A percentile compares a stretch with the other conserved stretches of the same genome.
These are phyloP conservation scores for Muraenolepis orangiensis DNA, from an alignment of 2,797 vertebrate species.

Conservation along the genomic window DNA sequence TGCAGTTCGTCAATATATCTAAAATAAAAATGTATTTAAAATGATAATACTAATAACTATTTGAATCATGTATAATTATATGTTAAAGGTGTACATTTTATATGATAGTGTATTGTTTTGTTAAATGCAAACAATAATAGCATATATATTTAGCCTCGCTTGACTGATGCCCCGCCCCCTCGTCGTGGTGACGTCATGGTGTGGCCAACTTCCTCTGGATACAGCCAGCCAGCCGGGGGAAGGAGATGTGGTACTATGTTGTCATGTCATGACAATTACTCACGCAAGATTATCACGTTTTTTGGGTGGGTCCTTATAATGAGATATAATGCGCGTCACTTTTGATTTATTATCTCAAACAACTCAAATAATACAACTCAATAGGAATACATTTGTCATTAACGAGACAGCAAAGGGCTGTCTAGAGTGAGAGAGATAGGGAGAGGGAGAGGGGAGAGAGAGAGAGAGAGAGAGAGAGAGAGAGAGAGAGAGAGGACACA, in stretches of 20 bases:
- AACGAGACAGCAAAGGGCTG: not conserved
- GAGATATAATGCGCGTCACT: not conserved
- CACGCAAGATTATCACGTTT: not conserved
- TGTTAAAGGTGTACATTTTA: not conserved
- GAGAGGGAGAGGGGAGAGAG: not conserved
- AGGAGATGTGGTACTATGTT: not conserved
- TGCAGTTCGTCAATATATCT: not conserved
- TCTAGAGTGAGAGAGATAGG: not conserved
- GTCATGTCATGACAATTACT: not conserved
- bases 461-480: not conserved
- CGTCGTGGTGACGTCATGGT: not conserved
- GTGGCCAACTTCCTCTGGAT: not conserved
- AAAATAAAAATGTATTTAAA: no score
- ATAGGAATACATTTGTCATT: not conserved
- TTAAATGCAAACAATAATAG: not conserved
- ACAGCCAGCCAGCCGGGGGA: not conserved
- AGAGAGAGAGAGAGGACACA: not conserved
- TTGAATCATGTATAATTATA: not conserved
- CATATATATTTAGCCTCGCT: not conserved
- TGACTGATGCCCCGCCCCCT: not conserved
- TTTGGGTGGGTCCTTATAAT: not conserved
- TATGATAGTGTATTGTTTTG: no score
- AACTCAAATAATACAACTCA: not conserved
- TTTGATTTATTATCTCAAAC: not conserved
- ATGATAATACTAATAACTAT: no score